A percentile compares a stretch with the other conserved stretches of the same genome.
phyloP scores from a whole-genome alignment of 2,797 vertebrate genomes.

The Diplodus sargus region DNA sequence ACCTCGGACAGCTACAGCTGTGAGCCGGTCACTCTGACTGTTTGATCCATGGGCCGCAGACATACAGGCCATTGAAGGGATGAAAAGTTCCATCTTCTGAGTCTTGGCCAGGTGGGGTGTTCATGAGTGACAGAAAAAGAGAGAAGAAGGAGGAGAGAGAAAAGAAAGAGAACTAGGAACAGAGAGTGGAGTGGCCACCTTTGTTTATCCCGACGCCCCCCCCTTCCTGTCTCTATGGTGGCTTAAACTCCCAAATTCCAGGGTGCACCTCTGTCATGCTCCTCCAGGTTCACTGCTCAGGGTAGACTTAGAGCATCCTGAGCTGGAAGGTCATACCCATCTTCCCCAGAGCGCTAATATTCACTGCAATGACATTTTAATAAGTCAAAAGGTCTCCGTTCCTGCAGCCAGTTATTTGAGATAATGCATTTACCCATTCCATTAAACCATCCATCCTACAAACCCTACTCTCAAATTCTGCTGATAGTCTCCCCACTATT shows the following conservation, averaged over 20 bases:
- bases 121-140: constrained; percentile 45
- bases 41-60: constrained; percentile 89
- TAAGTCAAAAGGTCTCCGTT: constrained; percentile 44
- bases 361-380: constrained; percentile 44
- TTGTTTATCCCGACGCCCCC: constrained; percentile 17
- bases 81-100: constrained; percentile 87
- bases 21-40: constrained; percentile 86
- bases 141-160: background rate
- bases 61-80: constrained; percentile 92
- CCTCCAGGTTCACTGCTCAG: constrained; percentile 42
- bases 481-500: constrained; percentile 9
- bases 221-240: constrained; percentile 52
- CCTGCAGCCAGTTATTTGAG: constrained; percentile 34
- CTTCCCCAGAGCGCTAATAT: constrained; percentile 34
- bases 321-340: constrained; percentile 44
- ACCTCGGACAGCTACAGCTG: constrained; percentile 36
- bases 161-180: constrained; percentile 7
- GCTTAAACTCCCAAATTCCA: constrained; percentile 35
- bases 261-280: constrained; percentile 56
- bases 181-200: constrained; percentile 24
- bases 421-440: constrained; percentile 12
- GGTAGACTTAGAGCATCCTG: constrained; percentile 30
- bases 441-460: constrained; percentile 42
- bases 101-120: constrained; percentile 59
- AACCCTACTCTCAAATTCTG: constrained; percentile 13